These are phyloP conservation scores for Campylomormyrus tamandua DNA, from an alignment of 2,113 vertebrate species.

Conservation along the genomic window DNA sequence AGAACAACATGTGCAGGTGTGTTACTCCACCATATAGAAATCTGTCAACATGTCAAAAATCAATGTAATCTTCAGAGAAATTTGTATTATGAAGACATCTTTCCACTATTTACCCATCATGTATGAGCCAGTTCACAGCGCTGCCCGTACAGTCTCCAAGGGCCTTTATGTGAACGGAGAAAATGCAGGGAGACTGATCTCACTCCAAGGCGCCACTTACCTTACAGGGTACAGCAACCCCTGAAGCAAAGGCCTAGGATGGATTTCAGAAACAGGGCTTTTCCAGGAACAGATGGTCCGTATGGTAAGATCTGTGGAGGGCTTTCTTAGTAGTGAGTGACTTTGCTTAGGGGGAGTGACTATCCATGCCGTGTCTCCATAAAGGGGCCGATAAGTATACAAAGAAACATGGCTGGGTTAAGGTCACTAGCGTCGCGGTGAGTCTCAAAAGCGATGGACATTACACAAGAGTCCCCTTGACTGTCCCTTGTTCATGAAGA, in stretches of 20 bases:
- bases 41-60: background rate
- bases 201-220: conserved; percentile 43
- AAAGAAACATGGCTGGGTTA: background rate
- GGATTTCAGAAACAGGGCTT: conserved; percentile 28
- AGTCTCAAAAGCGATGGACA: background rate
- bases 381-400: background rate
- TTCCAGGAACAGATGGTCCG: background rate
- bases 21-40: background rate
- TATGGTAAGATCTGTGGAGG: background rate
- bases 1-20: background rate
- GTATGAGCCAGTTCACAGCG: background rate
- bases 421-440: background rate
- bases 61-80: background rate
- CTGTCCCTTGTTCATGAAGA: background rate
- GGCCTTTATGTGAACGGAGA: conserved; percentile 35
- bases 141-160: background rate
- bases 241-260: conserved; percentile 30
- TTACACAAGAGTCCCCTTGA: background rate
- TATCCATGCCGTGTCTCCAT: background rate
- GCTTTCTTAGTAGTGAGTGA: background rate
- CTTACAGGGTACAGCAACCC: conserved; percentile 38
- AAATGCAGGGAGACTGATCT: conserved; percentile 50
- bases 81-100: background rate
- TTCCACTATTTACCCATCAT: background rate
- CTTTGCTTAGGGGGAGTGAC: background rate